Percentiles rank a stretch among this genome's conserved stretches.
phyloP scores from a whole-genome alignment of 2,797 vertebrate genomes.

The Pangasius krempfi region DNA sequence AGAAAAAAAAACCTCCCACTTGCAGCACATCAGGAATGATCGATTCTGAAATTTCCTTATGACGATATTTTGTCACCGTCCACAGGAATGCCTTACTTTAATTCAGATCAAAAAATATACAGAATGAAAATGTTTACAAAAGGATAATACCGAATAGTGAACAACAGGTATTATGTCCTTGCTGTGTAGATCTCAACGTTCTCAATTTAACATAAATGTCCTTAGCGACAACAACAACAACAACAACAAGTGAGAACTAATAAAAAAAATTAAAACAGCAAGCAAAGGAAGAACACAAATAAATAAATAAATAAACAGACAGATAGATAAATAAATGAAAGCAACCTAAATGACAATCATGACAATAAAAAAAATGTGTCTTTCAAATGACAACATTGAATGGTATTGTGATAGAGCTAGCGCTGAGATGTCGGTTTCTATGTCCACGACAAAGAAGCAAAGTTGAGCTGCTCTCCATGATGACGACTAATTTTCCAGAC shows the following conservation, averaged over 20 bases:
- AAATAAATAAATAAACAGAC: neutral
- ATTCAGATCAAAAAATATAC: conserved; percentile 55
- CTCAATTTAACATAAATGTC: neutral
- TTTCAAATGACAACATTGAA: conserved; percentile 21
- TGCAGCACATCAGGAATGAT: conserved; percentile 93
- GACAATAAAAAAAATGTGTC: neutral
- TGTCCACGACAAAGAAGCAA: conserved; percentile 25
- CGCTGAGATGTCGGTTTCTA: conserved; percentile 2
- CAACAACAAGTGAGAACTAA: neutral
- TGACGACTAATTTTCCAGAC: conserved; percentile 37
- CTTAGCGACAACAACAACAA: neutral
- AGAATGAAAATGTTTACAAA: neutral
- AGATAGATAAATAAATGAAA: neutral
- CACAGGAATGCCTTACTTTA: conserved; percentile 66
- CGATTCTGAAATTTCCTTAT: conserved; percentile 89
- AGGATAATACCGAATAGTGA: neutral
- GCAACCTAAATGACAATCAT: conserved; percentile 23
- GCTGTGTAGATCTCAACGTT: neutral
- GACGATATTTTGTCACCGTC: conserved; percentile 78
- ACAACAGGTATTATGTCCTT: conserved; percentile 28
- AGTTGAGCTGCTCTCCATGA: conserved; percentile 41
- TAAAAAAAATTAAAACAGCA: conserved; percentile 38
- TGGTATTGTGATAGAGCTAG: neutral
- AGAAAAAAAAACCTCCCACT: conserved; percentile 89
- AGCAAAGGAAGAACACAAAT: neutral